Evolutionary conservation across 1,140 invertebrate species (phyloP), one percentile per base, ranked within the genome.

Genomic region (Helicoverpa armigera): DNA sequence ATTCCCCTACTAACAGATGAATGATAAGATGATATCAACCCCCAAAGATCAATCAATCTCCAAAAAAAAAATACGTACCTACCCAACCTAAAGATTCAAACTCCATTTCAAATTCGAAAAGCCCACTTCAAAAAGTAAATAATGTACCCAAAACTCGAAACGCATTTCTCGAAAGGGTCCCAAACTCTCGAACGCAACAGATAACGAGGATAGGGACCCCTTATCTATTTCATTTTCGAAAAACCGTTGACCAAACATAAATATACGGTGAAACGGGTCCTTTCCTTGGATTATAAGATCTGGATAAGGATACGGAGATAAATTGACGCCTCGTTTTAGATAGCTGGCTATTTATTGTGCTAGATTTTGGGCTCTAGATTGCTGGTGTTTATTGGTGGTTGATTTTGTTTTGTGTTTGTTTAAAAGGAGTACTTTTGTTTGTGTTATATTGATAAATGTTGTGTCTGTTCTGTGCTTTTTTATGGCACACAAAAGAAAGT

Each of bases 201-300:
- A 79, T 79, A 79, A 79, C 65, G 65, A 69, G 43, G 35, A 58
- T 53, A 84, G 74, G 78, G 83, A 76, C 70, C 79, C 65, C 86
- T 87, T 88, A 90, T 91, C 89, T 90, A 90, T 91, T 92, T 88
- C 88, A 91, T 88, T 88, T 91, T 87, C 85, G 51, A 87, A 88
- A 88, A 91, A 87, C 88, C 86, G 88, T 90, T 86, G 88, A 85
- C 88, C 89, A 89, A 85, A 90, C 89, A 92, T 93, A 93, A 93
- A 93, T 93, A 93, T 88, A 90, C 86, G 88, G 83, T 92, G 88
- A 93, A 91, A 90, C 86, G 92, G 92, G 92, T 92, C 85, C 87
- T 87, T 7, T 50, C 83, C 83, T 85, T 18, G 61, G 72, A 76
- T 79, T 60, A 50, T 16, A 58, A 79, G 76, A 69, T 79, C 53